These are phyloP conservation scores for Oceanodroma leucorhoa DNA, from an alignment of 2,797 vertebrate species.

Conservation along the genomic window DNA sequence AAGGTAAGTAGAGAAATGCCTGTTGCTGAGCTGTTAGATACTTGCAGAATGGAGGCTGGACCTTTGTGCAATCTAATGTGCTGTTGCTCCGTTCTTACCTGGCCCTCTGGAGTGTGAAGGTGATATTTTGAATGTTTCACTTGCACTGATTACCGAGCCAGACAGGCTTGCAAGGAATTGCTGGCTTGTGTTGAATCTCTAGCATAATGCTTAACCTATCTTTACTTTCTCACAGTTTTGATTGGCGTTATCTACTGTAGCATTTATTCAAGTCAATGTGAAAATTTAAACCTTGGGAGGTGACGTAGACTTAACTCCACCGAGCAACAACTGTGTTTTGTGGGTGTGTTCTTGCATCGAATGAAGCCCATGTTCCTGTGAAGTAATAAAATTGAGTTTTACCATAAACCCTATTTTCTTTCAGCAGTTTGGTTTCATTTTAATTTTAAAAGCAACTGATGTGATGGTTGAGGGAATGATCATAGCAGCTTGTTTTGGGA, in stretches of 20 bases:
- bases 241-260: background rate
- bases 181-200: background rate
- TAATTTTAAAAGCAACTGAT: background rate
- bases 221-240: background rate
- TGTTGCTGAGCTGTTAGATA: background rate
- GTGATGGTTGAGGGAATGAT: conserved; percentile 16
- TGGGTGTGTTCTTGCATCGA: background rate
- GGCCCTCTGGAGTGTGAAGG: background rate
- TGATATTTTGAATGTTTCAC: background rate
- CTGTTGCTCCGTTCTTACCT: background rate
- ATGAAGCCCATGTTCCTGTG: background rate
- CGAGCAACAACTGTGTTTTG: background rate
- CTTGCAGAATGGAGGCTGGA: background rate
- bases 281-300: background rate
- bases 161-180: background rate
- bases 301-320: background rate
- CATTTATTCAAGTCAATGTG: background rate
- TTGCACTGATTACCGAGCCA: background rate
- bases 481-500: conserved; percentile 22
- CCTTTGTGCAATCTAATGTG: background rate
- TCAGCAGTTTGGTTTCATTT: conserved; percentile 14
- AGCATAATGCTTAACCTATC: background rate
- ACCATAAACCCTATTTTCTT: conserved; percentile 10
- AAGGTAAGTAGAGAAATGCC: background rate
- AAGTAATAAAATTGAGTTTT: conserved; percentile 27